Conservation (phyloP, 2,113 vertebrate species). For the rat (Rattus norvegicus) region GRCr8 NC_086021.1:107696501-107697000, state of each 20-base stretch:
- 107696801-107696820: neutral
- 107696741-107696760: neutral
- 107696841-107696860: neutral
- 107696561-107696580: neutral
- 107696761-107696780: neutral
- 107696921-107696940: constrained; percentile 91
- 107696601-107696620: neutral
- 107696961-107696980: too few species aligned
- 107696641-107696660: neutral
- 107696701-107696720: neutral
- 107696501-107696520: neutral
- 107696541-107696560: neutral
- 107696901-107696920: constrained; percentile 13
- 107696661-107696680: neutral
- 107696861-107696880: neutral
- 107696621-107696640: neutral
- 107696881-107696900: neutral
- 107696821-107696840: neutral
- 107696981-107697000: too few species aligned
- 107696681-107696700: neutral
- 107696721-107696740: neutral
- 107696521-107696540: neutral
- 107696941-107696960: too few species aligned
- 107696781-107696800: neutral
- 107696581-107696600: neutral